Percentiles rank a stretch among this genome's conserved stretches.
phyloP scores from a whole-genome alignment of 2,888 invertebrate species.

The Liposcelis brunnea region DNA sequence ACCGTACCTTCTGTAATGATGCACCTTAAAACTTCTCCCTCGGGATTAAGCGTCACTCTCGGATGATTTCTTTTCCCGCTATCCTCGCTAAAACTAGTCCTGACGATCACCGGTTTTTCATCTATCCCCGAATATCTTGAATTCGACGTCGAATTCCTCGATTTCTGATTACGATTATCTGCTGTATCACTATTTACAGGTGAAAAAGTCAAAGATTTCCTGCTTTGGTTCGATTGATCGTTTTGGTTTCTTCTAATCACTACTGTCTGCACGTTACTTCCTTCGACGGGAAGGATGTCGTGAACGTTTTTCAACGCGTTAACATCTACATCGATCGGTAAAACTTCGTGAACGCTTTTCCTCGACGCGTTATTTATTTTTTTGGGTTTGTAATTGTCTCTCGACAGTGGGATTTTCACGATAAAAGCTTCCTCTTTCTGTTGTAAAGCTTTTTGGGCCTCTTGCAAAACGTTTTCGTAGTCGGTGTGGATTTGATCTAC shows the following conservation, averaged over 20 bases:
- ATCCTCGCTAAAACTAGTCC: not conserved
- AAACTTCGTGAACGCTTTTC: conserved; percentile 1
- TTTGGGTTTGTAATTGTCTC: too few species aligned
- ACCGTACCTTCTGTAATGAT: not conserved
- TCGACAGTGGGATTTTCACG: conserved; percentile 1
- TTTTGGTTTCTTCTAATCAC: conserved; percentile 5
- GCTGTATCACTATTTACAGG: not conserved
- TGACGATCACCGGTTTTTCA: not conserved
- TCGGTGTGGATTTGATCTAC: not conserved
- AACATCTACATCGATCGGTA: not conserved
- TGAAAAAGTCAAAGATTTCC: conserved; percentile 2
- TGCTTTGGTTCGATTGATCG: not conserved
- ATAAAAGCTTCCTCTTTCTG: not conserved
- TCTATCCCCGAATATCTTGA: not conserved
- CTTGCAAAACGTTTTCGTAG: not conserved
- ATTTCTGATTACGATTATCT: not conserved
- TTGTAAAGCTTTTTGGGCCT: not conserved
- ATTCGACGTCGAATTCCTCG: not conserved
- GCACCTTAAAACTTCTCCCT: conserved; percentile 3
- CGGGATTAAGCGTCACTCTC: conserved; percentile 2
- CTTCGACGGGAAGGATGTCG: conserved; percentile 1
- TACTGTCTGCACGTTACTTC: not conserved
- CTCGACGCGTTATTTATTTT: not conserved
- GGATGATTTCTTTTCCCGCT: not conserved
- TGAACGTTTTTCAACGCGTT: not conserved